phyloP scores from a whole-genome alignment of 1,140 invertebrate species.

The Asbolus verrucosus region DNA sequence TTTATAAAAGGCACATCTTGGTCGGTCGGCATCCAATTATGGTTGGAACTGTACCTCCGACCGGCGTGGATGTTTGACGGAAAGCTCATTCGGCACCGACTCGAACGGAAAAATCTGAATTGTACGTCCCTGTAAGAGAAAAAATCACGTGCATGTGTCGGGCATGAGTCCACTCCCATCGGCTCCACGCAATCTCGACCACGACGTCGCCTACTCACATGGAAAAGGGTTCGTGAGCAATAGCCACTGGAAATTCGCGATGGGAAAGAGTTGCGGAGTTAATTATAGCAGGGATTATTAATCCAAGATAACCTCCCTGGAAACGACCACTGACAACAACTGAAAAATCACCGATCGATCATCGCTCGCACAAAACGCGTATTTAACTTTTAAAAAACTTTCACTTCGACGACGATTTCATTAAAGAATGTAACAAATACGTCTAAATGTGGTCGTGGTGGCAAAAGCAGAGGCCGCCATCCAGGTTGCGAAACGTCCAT shows the following conservation, averaged over 20 bases:
- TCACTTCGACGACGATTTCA: too few relatives aligned
- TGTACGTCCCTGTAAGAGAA: too few relatives aligned
- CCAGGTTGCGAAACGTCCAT: too few relatives aligned
- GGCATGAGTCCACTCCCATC: conserved; percentile 28
- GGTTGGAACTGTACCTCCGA: conserved; percentile 11
- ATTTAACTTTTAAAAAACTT: too few relatives aligned
- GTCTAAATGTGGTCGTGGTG: too few relatives aligned
- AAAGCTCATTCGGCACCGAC: conserved; percentile 12
- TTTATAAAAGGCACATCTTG: conserved; percentile 36
- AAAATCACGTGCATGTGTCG: conserved; percentile 20
- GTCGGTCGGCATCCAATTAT: conserved; percentile 15
- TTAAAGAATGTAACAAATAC: too few relatives aligned
- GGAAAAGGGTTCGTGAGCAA: conserved; percentile 24
- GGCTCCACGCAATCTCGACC: conserved; percentile 25
- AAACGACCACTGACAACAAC: conserved; percentile 27
- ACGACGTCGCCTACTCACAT: conserved; percentile 29
- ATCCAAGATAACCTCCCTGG: conserved; percentile 29
- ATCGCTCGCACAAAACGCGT: too few relatives aligned
- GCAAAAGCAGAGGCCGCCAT: too few relatives aligned
- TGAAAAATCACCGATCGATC: too few relatives aligned
- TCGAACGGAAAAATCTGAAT: too few relatives aligned
- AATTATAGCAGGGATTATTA: conserved; percentile 10
- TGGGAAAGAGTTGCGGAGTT: not conserved
- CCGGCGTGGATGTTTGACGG: not conserved
- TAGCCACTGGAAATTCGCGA: conserved; percentile 11